Base-by-base conservation (phyloP, 2,797 vertebrate species). In the Periparus ater region DNA sequence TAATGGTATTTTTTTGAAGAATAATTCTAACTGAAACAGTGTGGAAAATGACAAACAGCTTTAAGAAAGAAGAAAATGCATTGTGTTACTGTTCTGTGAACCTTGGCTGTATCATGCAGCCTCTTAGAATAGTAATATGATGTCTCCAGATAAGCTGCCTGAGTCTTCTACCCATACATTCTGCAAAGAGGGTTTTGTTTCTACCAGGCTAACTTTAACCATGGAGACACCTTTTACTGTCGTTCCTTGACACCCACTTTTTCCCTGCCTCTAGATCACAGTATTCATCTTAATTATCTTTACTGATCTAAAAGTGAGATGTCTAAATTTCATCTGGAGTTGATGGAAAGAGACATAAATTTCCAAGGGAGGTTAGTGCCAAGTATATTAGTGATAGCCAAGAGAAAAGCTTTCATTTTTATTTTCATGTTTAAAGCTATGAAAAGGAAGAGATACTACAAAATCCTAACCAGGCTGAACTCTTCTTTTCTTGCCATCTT, bases 1-100 rank as follows among this genome's bases (percentile, higher is more conserved):
- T 93, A 95, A 91, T 97, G 42, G 42, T 15, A 23, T 82, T 96
- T 96, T 96, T 97, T 95, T 25, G 6, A 96, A 96, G 96, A 97
- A 97, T 97, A 97, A 97, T 97, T 96, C 75, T 94, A 78, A 87
- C 91, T 95, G 95, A 96, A 97, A 92, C 88, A 95, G 66, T 26
- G 12, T 87, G 86, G 90, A 87, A 97, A 97, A 97, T 96, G 92
- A 96, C 96, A 96, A 97, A 97, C 75, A 95, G 77, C 76, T 89
- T 93, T 84, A 95, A 94, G 86, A 78, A 93, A 79, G 81, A 91
- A 90, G 82, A 93, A 96, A 93, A 95, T 85, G 61, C 60, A 73
- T 85, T 71, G 38, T 87, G 32, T 71, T 93, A 88, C 54, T 2
- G 0, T 85, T 96, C 88, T 89, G 92, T 89, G 75, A 96, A 92